These are phyloP conservation scores for Gryon sp. DNA, from an alignment of 1,140 invertebrate genomes.

Conservation along the genomic window DNA sequence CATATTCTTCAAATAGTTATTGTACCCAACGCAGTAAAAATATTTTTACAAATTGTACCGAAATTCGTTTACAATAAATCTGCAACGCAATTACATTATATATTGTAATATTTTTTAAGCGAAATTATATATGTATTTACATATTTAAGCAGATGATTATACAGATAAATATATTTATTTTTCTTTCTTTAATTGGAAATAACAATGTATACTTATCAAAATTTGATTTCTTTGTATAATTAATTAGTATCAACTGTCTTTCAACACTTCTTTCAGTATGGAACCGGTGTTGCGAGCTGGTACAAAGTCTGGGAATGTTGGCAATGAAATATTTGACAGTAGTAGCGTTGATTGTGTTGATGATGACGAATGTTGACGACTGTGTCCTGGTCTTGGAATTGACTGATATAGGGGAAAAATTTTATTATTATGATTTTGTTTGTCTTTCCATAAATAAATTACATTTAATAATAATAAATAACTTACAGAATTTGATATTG, in stretches of 20 bases:
- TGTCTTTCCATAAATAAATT: constrained; percentile 2
- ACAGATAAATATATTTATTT: constrained; percentile 32
- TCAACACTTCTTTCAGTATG: constrained; percentile 85
- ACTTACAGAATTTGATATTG: constrained; percentile 78
- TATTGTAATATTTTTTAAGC: background rate
- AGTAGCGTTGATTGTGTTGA: constrained; percentile 79
- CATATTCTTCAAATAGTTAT: constrained; percentile 9
- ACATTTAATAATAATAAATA: constrained; percentile 3
- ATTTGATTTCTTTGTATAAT: background rate
- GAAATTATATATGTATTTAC: constrained; percentile 21
- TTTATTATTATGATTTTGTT: constrained; percentile 10
- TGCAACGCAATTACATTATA: background rate
- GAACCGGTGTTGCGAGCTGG: constrained; percentile 84
- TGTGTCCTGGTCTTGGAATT: constrained; percentile 70
- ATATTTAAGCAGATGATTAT: constrained; percentile 8
- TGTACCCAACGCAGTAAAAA: constrained; percentile 10
- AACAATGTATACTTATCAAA: background rate
- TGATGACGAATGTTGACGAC: constrained; percentile 73
- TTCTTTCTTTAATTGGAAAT: constrained; percentile 2
- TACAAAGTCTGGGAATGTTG: constrained; percentile 83
- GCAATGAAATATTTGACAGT: constrained; percentile 81
- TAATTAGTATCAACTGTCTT: constrained; percentile 82
- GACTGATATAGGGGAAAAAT: constrained; percentile 54
- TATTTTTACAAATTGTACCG: constrained; percentile 26
- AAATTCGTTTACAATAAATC: background rate